phyloP scores from a whole-genome alignment of 2,888 invertebrate species.

The Leptothorax acervorum region DNA sequence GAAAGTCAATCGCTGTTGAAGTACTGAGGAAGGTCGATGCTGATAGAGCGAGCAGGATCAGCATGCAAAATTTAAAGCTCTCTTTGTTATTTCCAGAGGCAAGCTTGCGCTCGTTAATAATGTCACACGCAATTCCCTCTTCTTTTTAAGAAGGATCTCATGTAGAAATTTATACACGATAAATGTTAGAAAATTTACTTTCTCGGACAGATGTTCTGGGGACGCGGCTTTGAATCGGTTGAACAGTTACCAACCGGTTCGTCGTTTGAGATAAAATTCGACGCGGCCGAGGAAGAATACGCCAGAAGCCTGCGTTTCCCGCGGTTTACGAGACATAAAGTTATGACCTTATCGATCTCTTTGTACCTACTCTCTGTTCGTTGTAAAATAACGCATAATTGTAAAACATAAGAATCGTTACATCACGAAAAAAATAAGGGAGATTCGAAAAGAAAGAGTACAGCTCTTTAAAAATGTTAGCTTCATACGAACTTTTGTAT shows the following conservation, averaged over 20 bases:
- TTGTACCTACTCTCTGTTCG: background rate
- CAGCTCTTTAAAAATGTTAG: background rate
- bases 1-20: background rate
- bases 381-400: background rate
- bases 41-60: background rate
- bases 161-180: conserved; percentile 5
- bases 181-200: conserved; percentile 16
- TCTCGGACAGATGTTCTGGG: conserved; percentile 53
- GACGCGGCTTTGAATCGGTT: background rate
- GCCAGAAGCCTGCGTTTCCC: background rate
- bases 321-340: conserved; percentile 18
- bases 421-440: background rate
- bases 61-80: conserved; percentile 58
- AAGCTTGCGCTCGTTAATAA: conserved; percentile 44
- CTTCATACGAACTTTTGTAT: conserved; percentile 9
- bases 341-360: background rate
- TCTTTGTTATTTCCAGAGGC: conserved; percentile 66
- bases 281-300: conserved; percentile 1
- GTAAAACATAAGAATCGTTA: background rate
- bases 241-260: conserved; percentile 13
- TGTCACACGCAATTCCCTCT: background rate
- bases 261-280: conserved; percentile 45
- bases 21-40: background rate
- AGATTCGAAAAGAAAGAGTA: background rate
- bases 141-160: background rate